phyloP scores from a whole-genome alignment of 2,888 invertebrate genomes.

The Unio pictorum region DNA sequence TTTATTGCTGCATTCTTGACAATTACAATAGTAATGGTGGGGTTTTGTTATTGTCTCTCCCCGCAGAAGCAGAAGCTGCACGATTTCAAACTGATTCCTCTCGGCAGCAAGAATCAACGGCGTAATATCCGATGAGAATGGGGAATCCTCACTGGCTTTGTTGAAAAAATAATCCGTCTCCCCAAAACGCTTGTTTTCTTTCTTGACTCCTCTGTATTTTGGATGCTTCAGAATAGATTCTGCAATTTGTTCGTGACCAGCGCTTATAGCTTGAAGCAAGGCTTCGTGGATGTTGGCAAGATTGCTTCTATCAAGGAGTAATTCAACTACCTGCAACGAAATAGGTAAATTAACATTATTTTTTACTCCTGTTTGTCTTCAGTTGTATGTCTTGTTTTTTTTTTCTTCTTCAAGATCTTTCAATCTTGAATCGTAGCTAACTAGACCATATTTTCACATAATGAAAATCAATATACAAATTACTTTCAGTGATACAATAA shows the following conservation, averaged over 20 bases:
- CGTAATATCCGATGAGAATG: constrained; percentile 64
- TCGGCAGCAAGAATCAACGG: constrained; percentile 64
- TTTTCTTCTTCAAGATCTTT: no score
- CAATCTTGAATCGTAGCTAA: no score
- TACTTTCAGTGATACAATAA: no score
- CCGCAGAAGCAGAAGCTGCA: constrained; percentile 56
- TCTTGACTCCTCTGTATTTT: constrained; percentile 60
- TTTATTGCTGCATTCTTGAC: constrained; percentile 62
- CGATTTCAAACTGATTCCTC: constrained; percentile 63
- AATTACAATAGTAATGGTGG: constrained; percentile 67
- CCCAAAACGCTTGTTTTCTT: constrained; percentile 56
- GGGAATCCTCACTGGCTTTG: constrained; percentile 58
- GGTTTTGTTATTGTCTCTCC: constrained; percentile 67
- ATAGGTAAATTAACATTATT: neutral
- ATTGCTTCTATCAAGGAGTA: constrained; percentile 60
- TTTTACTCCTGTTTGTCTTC: neutral
- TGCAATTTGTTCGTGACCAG: constrained; percentile 66
- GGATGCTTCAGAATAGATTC: constrained; percentile 66
- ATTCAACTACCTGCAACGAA: constrained; percentile 53
- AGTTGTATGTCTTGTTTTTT: no score
- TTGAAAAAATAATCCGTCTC: constrained; percentile 60
- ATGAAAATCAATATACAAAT: no score
- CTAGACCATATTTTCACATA: no score
- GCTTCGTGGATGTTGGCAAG: constrained; percentile 62
- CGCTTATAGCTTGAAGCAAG: constrained; percentile 62